Conservation (phyloP, 2,888 invertebrate species). For the Netelia fuscicornis region DNA sequence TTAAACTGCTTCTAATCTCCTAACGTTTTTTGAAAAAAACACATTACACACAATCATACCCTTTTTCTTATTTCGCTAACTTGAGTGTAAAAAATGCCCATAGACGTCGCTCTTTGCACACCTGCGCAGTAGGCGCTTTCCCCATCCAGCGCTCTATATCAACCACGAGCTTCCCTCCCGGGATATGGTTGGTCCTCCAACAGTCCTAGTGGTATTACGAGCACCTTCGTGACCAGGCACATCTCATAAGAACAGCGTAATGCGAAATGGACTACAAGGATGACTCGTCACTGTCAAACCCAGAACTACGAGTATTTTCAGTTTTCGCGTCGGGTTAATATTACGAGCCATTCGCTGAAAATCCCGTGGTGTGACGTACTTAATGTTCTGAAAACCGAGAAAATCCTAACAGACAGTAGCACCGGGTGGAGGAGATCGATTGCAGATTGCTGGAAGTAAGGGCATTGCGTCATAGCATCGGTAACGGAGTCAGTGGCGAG, state of each 20-base stretch:
- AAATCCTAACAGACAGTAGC: conserved; percentile 22
- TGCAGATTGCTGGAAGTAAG: conserved; percentile 66
- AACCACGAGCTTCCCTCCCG: too few species aligned
- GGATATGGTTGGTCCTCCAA: too few species aligned
- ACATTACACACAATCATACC: too few species aligned
- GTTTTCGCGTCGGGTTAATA: not conserved
- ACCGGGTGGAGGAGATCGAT: conserved; percentile 64
- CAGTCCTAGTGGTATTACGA: not conserved
- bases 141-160: too few species aligned
- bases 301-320: not conserved
- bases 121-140: too few species aligned
- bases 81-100: too few species aligned
- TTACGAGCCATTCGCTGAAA: not conserved
- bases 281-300: not conserved
- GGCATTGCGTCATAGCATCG: conserved; percentile 68
- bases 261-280: not conserved
- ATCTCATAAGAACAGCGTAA: not conserved
- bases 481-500: conserved; percentile 32
- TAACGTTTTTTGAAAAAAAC: too few species aligned
- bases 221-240: not conserved
- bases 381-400: conserved; percentile 16
- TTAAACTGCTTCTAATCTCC: too few species aligned
- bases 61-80: too few species aligned
- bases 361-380: not conserved
- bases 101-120: too few species aligned